Base-by-base conservation (phyloP, 2,888 invertebrate genomes). In the Parascotia fuliginaria region DNA sequence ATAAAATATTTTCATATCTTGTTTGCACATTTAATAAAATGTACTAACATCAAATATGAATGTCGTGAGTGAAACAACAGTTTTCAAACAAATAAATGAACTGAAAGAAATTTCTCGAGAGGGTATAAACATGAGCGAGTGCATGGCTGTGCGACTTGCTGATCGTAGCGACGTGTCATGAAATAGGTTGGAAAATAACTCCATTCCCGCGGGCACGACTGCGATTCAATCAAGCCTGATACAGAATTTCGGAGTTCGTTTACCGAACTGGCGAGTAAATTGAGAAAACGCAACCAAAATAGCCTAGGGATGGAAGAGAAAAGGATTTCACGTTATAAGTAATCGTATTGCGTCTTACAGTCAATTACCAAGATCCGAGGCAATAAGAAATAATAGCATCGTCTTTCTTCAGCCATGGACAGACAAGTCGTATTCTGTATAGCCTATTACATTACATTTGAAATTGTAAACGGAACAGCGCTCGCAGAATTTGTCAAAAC, bases 131-230 rank as follows among this genome's bases (percentile, higher is more conserved):
- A 83, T 75, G 81, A 69, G 65, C 65, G 77, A 73, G 77, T 79
- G 79, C 73, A 75, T 69, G 73, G 70, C 38, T 55, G 54, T 37
- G 58, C 72, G 77, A 68, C 77, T 70, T 76, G 77, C 69, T 79
- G 73, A 76, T 72, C 65, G 73, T 65, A 65, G 52, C 65, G 80
- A 82, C 79, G 81, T 73, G 77, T 74, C 79, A 87, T 81, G 83
- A 88, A 89, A 90, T 89, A 89, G 87, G 82, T 87, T 80, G 89
- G 89, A 87, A 90, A 90, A 89, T 88, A 88, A 87, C 85, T 84
- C 79, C 76, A 77, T 83, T 86, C 89, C 89, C 89, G 77, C 75
- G 87, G 89, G 90, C 87, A 77, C 76, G 77, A 74, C 81, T 83
- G 79, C 81, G 88, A 89, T 90, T 89, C 91, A 92, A 92, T 92